These are phyloP conservation scores for Heloderma charlesbogerti DNA, from an alignment of 2,113 vertebrate species.

Conservation along the genomic window DNA sequence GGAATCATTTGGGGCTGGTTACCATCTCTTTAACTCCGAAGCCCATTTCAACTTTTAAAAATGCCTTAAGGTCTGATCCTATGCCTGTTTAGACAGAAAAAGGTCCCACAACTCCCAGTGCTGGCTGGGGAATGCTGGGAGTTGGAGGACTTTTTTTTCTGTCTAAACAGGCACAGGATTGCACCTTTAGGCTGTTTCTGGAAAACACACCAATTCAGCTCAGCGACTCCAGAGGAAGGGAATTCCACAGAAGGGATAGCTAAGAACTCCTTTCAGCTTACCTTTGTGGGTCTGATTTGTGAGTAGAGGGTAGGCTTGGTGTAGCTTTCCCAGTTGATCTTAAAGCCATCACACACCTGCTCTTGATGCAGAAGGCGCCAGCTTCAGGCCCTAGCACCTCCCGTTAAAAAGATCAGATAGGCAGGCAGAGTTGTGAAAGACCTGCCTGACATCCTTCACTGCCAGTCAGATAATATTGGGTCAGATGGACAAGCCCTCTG, in stretches of 20 bases:
- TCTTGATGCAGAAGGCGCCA: too few relatives aligned
- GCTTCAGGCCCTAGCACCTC: too few relatives aligned
- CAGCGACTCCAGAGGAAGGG: background rate
- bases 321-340: background rate
- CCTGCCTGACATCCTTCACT: background rate
- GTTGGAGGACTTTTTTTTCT: too few relatives aligned
- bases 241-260: background rate
- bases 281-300: background rate
- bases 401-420: too few relatives aligned
- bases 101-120: too few relatives aligned
- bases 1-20: background rate
- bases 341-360: too few relatives aligned
- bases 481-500: background rate
- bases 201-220: background rate
- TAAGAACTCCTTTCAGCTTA: background rate
- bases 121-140: too few relatives aligned
- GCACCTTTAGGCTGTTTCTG: too few relatives aligned
- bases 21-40: background rate
- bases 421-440: too few relatives aligned
- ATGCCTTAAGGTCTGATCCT: too few relatives aligned
- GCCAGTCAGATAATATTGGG: background rate
- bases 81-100: too few relatives aligned
- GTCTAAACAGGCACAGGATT: too few relatives aligned
- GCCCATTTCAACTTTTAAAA: background rate
- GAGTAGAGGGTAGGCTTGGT: background rate